Percentiles rank a stretch among this genome's conserved stretches.
Evolutionary conservation across 2,888 invertebrate species (phyloP).

Genomic region (Nysson spinosus): DNA sequence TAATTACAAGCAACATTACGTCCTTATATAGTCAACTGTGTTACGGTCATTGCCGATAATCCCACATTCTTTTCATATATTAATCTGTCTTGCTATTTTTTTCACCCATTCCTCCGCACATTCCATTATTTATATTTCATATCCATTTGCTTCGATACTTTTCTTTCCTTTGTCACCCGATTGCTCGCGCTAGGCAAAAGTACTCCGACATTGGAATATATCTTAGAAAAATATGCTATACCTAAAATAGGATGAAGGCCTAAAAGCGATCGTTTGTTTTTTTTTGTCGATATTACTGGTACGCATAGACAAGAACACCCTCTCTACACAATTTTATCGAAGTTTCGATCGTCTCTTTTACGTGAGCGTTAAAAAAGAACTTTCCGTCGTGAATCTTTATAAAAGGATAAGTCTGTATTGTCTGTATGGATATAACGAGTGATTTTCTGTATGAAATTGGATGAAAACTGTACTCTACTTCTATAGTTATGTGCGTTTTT

Average conservation of each 20-base stretch:
- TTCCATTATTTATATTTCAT: slow-evolving; percentile 5
- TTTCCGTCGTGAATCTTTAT: not conserved
- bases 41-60: slow-evolving; percentile 69
- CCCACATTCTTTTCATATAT: slow-evolving; percentile 50
- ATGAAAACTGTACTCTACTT: no score
- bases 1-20: slow-evolving; percentile 77
- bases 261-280: slow-evolving; percentile 75
- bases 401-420: not conserved
- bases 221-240: slow-evolving; percentile 78
- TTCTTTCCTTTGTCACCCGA: slow-evolving; percentile 47
- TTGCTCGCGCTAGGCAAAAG: slow-evolving; percentile 69
- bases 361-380: slow-evolving; percentile 4
- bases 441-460: no score
- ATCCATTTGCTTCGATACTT: slow-evolving; percentile 19
- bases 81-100: slow-evolving; percentile 7
- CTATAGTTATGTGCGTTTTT: no score
- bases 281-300: slow-evolving; percentile 71
- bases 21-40: slow-evolving; percentile 74
- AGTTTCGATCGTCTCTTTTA: not conserved
- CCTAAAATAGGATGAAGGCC: slow-evolving; percentile 77
- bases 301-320: no score
- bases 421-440: not conserved
- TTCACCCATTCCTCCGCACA: slow-evolving; percentile 17
- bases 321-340: slow-evolving; percentile 9
- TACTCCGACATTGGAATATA: slow-evolving; percentile 74